Evolutionary conservation across 2,797 vertebrate species (phyloP), one percentile per base, ranked within the genome.

Genomic region (Myripristis murdjan): DNA sequence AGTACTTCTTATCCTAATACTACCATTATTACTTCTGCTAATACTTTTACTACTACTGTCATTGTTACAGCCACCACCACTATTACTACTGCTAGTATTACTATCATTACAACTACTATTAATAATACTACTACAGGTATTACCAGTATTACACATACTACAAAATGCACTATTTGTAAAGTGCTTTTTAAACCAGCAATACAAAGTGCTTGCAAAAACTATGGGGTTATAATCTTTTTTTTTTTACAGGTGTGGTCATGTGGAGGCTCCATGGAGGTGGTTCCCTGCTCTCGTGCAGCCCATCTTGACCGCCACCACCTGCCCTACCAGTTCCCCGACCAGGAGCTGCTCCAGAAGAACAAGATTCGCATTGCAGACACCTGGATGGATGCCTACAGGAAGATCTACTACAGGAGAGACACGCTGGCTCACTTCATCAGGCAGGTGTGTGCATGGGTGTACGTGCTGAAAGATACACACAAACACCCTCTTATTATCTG

Each of bases 231-330:
- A 15, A 41, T 24, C 5, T 12, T 6, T 9, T 41, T 44, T 54
- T 51, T 18, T 15, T 35, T 68, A 1, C 80, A 97, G 97, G 95
- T 95, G 55, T 98, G 96, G 96, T 95, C 96, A n/a, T 98, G 97
- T 12, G 96, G 97, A 5, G 97, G 97, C 52, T 95, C 95, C 3
- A 90, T 98, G 65, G 97, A 97, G 92, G 90, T 98, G 73, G 89
- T 97, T 15, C 96, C 97, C 2, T 98, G 97, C 63, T 98, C 96
- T 18, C 93, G 95, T 5, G 96, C 97, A 61, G 97, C 96, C 5
- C 95, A 96, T 0, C 58, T 96, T 20, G 87, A 91, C 76, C 87
- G 35, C 65, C 92, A 60, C 54, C 92, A 90, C 62, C 81, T 86
- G n/a, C 83, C 85, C 0, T 72, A 0, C 3, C 33, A 37, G 31